Conservation (phyloP, 2,888 invertebrate genomes). For the Andrena hattorfiana region DNA sequence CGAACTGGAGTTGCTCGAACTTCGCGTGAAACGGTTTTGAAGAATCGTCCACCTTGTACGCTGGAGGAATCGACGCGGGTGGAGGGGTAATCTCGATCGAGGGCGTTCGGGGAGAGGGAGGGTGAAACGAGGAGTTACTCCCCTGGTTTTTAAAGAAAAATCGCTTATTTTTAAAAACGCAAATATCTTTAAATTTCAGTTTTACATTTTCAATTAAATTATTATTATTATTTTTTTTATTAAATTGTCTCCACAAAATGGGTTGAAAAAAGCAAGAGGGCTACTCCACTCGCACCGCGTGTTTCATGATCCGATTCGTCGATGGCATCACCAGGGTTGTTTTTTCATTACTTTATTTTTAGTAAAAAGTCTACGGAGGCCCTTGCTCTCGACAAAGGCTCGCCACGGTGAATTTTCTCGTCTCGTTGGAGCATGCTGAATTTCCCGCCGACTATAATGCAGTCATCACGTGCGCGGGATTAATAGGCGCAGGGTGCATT, state of each 20-base stretch:
- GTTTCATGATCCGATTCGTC: too few relatives aligned
- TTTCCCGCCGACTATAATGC: conserved; percentile 58
- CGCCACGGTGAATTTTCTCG: conserved; percentile 44
- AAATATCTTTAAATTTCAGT: too few relatives aligned
- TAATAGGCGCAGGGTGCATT: conserved; percentile 66
- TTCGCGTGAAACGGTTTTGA: background rate
- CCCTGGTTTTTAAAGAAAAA: too few relatives aligned
- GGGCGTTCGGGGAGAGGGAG: background rate
- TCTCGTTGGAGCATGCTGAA: conserved; percentile 35
- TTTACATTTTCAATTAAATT: too few relatives aligned
- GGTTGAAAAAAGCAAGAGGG: too few relatives aligned
- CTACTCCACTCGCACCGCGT: too few relatives aligned
- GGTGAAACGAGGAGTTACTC: background rate
- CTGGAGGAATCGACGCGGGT: conserved; percentile 22
- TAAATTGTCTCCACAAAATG: too few relatives aligned
- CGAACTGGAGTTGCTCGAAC: background rate
- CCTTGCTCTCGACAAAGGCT: conserved; percentile 43
- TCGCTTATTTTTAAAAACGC: too few relatives aligned
- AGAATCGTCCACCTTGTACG: conserved; percentile 26
- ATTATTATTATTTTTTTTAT: too few relatives aligned
- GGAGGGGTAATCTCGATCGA: conserved; percentile 46
- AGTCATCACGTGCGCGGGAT: conserved; percentile 62
- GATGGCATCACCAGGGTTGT: too few relatives aligned
- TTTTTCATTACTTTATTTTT: too few relatives aligned
- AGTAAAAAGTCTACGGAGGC: too few relatives aligned